A percentile compares a stretch with the other conserved stretches of the same genome.
phyloP scores from a whole-genome alignment of 2,113 vertebrate genomes.

The Sylvietta virens region DNA sequence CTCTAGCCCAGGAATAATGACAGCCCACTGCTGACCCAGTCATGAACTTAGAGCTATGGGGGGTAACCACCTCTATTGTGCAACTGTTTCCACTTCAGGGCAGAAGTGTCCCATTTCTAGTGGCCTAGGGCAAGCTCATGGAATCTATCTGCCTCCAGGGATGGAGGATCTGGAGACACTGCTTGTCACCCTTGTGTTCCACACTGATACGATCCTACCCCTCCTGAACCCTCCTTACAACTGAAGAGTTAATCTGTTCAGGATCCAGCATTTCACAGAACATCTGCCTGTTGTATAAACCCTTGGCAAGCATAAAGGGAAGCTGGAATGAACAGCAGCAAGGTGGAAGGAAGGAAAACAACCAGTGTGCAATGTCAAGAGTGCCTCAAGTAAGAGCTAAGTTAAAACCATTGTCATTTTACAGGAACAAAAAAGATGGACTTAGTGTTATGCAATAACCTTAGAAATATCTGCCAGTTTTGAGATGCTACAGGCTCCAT shows the following conservation, averaged over 20 bases:
- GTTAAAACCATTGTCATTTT: not conserved
- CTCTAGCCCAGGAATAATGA: not conserved
- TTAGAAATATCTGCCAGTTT: not conserved
- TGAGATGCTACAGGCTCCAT: fast-evolving
- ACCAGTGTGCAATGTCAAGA: not conserved
- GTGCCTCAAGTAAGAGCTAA: not conserved
- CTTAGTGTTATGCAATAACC: not conserved
- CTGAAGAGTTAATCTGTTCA: not conserved
- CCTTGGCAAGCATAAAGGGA: not conserved
- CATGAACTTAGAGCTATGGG: not conserved
- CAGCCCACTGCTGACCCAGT: not conserved
- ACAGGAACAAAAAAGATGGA: not conserved
- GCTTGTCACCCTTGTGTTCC: not conserved
- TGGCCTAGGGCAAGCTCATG: not conserved
- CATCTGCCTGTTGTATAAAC: not conserved
- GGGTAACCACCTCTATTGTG: not conserved
- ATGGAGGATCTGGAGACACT: not conserved
- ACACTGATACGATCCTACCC: fast-evolving
- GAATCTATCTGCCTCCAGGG: not conserved
- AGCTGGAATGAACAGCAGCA: not conserved
- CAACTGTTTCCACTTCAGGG: not conserved
- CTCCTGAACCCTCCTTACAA: not conserved
- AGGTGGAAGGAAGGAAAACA: not conserved
- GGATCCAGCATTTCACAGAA: not conserved
- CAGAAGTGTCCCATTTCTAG: not conserved